phyloP scores from a whole-genome alignment of 2,113 vertebrate genomes.

The Murina feae region DNA sequence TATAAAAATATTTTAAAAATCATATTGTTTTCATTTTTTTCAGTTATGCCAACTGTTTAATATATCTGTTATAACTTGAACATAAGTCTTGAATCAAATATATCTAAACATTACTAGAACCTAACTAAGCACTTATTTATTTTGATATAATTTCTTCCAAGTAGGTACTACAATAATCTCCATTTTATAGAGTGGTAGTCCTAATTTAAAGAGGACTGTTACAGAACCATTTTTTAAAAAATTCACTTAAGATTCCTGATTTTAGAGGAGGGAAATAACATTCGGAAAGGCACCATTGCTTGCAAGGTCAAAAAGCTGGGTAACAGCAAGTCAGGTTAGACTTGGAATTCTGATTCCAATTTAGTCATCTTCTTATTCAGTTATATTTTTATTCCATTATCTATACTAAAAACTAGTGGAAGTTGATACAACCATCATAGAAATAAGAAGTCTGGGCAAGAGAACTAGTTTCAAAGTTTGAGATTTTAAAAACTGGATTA shows the following conservation, averaged over 20 bases:
- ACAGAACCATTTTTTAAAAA: neutral
- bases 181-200: neutral
- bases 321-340: neutral
- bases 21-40: constrained; percentile 48
- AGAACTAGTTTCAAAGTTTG: neutral
- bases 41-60: constrained; percentile 37
- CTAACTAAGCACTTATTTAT: neutral
- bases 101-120: neutral
- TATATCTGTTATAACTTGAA: neutral
- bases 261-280: neutral
- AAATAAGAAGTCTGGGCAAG: neutral
- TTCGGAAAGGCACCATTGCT: neutral
- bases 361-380: neutral
- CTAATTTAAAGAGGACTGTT: neutral
- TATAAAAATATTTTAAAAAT: constrained; percentile 62
- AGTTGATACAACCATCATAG: neutral
- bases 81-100: neutral
- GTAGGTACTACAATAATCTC: neutral
- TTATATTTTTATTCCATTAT: neutral
- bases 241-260: neutral
- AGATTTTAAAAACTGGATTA: neutral
- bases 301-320: neutral
- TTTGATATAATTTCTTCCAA: neutral
- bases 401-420: neutral
- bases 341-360: neutral